Conservation (phyloP, 1,140 invertebrate species). For the Trichonephila inaurata region DNA sequence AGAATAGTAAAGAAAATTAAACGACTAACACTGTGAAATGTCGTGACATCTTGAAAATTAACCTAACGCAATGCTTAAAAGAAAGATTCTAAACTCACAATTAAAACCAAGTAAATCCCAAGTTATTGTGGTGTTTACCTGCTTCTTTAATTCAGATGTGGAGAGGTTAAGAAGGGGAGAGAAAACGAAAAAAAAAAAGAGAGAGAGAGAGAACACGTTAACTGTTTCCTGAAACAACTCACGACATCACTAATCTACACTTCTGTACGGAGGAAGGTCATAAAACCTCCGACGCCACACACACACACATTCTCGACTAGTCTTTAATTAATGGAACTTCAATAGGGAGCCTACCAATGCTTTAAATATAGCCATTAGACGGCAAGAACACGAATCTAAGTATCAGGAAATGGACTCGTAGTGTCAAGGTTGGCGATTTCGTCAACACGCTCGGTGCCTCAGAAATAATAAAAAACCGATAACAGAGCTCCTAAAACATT, state of each 20-base stretch:
- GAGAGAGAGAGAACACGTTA: not conserved
- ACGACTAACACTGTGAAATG: too few species aligned
- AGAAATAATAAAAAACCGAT: slow-evolving; percentile 43
- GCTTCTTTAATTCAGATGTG: not conserved
- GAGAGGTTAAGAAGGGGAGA: too few species aligned
- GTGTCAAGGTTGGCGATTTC: slow-evolving; percentile 44
- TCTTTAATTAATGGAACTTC: slow-evolving; percentile 25
- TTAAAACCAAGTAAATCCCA: not conserved
- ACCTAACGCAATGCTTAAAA: too few species aligned
- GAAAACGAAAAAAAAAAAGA: not conserved
- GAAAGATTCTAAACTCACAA: not conserved
- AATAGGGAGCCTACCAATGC: slow-evolving; percentile 4
- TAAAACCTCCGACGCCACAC: slow-evolving; percentile 39
- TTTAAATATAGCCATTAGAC: slow-evolving; percentile 43
- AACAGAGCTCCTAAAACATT: not conserved
- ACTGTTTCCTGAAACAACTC: not conserved
- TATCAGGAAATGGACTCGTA: slow-evolving; percentile 19
- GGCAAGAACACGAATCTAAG: slow-evolving; percentile 30
- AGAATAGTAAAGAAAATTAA: too few species aligned
- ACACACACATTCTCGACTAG: not conserved
- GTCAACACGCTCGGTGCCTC: slow-evolving; percentile 22
- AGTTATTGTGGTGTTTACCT: not conserved
- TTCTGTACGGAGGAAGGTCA: not conserved
- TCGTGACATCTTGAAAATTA: too few species aligned
- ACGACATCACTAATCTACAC: slow-evolving; percentile 4